Base-by-base conservation (phyloP, 2,113 vertebrate genomes). In the Petrocephalus microphthalmus region DNA sequence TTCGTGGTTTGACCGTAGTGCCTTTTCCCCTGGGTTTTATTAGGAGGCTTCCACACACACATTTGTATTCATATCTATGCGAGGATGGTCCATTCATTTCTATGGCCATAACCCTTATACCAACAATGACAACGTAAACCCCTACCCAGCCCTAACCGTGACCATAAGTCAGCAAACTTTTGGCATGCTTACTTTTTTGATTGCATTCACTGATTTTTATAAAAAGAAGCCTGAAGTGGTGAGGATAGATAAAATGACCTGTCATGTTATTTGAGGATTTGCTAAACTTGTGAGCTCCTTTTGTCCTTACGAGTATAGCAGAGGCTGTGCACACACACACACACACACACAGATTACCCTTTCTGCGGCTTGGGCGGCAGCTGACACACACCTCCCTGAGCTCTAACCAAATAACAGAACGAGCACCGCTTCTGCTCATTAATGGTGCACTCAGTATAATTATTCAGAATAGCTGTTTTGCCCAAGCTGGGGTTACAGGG, bases 311-410 rank as follows among this genome's bases (percentile, higher is more conserved):
- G n/a, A n/a, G n/a, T n/a, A n/a, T n/a, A n/a, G n/a, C n/a, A n/a
- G n/a, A n/a, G n/a, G n/a, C n/a, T n/a, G n/a, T n/a, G n/a, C n/a
- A 42, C 42, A 42, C 2, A 88, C 13, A 74, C 56, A 29, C n/a
- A 51, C 15, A 42, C n/a, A 33, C 6, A 3, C 37, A 71, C 33
- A 49, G 29, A 42, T 42, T 42, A 1, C 42, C 42, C 42, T 7
- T 71, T 54, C 15, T n/a, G 29, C 42, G 49, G 37, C 4, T 1
- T 45, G 57, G 53, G 47, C 17, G 17, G 7, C 17, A 51, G 89
- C 87, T 85, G 91, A 92, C 92, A 89, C 89, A 91, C 88, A 90
- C 20, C 89, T 89, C 81, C 90, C 81, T 54, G 85, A 88, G 82
- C 86, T 1, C 0, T 15, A 56, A 88, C 91, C 84, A 88, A 71